phyloP scores from a whole-genome alignment of 2,113 vertebrate genomes.

The Chloebia gouldiae region DNA sequence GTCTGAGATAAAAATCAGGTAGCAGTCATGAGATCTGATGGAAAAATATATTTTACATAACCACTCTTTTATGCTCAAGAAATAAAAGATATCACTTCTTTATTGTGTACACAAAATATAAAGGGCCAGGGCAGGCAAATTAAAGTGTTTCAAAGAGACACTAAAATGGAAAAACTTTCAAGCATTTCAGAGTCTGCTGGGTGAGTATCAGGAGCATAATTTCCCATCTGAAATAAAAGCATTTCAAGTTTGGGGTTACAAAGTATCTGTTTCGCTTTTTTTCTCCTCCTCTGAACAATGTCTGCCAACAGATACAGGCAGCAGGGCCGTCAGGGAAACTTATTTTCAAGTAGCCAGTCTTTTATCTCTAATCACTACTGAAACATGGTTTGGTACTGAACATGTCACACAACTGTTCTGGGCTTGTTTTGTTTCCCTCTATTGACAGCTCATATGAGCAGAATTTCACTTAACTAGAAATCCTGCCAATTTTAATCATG shows the following conservation, averaged over 20 bases:
- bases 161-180: neutral
- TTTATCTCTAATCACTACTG: neutral
- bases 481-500: neutral
- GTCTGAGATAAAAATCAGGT: slow-evolving; percentile 30
- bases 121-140: neutral
- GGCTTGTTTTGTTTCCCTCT: neutral
- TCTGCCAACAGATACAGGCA: neutral
- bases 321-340: neutral
- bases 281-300: neutral
- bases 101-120: neutral
- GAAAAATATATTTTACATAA: slow-evolving; percentile 33
- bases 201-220: neutral
- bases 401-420: neutral
- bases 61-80: slow-evolving; percentile 19
- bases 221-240: neutral
- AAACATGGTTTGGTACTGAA: neutral
- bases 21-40: neutral
- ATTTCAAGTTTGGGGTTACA: neutral
- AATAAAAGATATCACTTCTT: neutral
- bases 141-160: neutral
- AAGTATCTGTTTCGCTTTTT: neutral
- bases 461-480: neutral
- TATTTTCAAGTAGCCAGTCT: neutral
- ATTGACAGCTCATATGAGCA: neutral
- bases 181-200: neutral